Conservation (phyloP, 2,888 invertebrate species). For the Scaptomyza tumidula region DNA sequence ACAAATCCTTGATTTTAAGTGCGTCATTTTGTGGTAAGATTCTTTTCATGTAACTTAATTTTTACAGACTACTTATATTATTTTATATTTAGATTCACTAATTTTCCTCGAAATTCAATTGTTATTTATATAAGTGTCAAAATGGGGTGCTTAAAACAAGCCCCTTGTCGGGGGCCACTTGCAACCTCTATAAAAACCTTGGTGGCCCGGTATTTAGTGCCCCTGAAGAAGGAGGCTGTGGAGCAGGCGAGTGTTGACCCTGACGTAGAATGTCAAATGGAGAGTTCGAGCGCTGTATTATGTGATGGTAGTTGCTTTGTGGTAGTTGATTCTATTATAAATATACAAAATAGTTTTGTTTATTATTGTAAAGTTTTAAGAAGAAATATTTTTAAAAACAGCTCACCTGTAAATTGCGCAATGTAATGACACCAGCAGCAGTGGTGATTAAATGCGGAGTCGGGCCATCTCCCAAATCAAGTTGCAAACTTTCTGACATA, state of each 20-base stretch:
- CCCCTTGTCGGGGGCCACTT: slow-evolving; percentile 84
- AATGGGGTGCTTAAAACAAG: slow-evolving; percentile 85
- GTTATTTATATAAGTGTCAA: slow-evolving; percentile 45
- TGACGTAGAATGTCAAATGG: slow-evolving; percentile 84
- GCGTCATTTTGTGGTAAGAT: slow-evolving; percentile 18
- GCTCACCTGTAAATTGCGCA: slow-evolving; percentile 83
- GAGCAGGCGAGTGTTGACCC: slow-evolving; percentile 82
- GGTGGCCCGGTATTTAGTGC: slow-evolving; percentile 84
- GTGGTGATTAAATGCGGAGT: slow-evolving; percentile 86
- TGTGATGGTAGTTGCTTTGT: slow-evolving; percentile 83
- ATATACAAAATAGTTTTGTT: slow-evolving; percentile 11
- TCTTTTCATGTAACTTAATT: slow-evolving; percentile 21
- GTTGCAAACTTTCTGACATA: slow-evolving; percentile 87
- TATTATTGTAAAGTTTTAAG: not conserved
- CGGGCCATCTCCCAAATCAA: slow-evolving; percentile 92
- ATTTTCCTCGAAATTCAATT: slow-evolving; percentile 44
- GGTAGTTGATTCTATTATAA: slow-evolving; percentile 82
- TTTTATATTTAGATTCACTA: slow-evolving; percentile 49
- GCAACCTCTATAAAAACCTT: slow-evolving; percentile 85
- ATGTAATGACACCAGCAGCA: slow-evolving; percentile 74
- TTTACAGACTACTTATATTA: slow-evolving; percentile 37
- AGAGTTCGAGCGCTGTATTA: slow-evolving; percentile 84
- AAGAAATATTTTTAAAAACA: not conserved
- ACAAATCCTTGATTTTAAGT: slow-evolving; percentile 1
- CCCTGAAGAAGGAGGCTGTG: slow-evolving; percentile 80